Evolutionary conservation across 2,797 vertebrate species (phyloP).

Genomic region (Danio albolineatus): DNA sequence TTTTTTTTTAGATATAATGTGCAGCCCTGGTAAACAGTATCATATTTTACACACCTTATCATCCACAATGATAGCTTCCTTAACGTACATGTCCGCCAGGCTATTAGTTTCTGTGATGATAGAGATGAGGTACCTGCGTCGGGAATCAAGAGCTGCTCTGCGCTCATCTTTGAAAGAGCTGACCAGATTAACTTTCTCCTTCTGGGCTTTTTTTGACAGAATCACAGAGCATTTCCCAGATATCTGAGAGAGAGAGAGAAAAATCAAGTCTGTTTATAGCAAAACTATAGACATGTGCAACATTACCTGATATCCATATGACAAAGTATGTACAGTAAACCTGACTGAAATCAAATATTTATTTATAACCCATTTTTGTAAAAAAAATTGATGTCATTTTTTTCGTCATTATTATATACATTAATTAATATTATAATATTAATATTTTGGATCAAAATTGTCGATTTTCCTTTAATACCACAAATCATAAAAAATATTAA

Average conservation of each 20-base stretch:
- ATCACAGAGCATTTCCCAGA: conserved; percentile 70
- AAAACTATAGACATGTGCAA: not conserved
- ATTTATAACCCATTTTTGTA: not conserved
- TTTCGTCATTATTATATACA: too few species aligned
- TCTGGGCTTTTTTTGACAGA: conserved; percentile 77
- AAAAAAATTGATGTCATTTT: too few species aligned
- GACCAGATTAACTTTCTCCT: conserved; percentile 76
- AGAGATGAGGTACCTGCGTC: conserved; percentile 79
- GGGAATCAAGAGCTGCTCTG: conserved; percentile 76
- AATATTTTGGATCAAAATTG: too few species aligned
- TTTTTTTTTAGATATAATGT: too few species aligned
- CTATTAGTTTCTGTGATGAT: conserved; percentile 73
- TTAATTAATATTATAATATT: too few species aligned
- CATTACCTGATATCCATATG: not conserved
- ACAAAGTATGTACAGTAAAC: not conserved
- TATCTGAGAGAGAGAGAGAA: conserved; percentile 65
- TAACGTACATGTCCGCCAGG: conserved; percentile 77
- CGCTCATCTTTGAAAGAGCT: conserved; percentile 78
- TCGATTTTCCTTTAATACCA: too few species aligned
- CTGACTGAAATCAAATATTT: not conserved
- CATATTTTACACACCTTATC: conserved; percentile 73
- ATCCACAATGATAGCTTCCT: conserved; percentile 81
- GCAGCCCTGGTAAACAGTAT: not conserved
- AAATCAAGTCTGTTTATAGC: not conserved
- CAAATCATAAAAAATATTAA: too few species aligned